phyloP scores from a whole-genome alignment of 1,140 invertebrate genomes.

The Drosophila sucinea region DNA sequence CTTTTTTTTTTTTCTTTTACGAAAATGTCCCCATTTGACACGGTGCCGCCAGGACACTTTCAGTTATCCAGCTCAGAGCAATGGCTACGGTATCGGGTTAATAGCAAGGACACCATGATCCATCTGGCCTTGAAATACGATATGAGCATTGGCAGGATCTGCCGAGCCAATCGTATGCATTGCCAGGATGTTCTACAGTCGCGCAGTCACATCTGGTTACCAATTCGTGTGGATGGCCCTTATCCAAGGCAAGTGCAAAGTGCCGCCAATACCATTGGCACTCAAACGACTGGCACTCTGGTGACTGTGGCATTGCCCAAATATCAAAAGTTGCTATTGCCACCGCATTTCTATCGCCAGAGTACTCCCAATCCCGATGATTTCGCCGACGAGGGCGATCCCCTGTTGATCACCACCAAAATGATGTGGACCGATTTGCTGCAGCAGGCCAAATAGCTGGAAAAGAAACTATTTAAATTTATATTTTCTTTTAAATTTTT shows the following conservation, averaged over 20 bases:
- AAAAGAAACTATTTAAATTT: no score
- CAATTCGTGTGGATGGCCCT: neutral
- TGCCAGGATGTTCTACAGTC: constrained; percentile 50
- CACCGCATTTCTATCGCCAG: constrained; percentile 47
- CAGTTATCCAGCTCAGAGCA: neutral
- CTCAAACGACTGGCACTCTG: neutral
- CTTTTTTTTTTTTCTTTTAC: neutral
- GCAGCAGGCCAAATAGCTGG: neutral
- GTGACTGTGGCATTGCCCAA: neutral
- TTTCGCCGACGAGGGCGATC: constrained; percentile 41
- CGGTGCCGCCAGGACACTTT: neutral
- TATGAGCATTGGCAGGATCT: constrained; percentile 46
- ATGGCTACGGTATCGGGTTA: constrained; percentile 39
- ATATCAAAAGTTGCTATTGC: neutral
- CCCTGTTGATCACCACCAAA: constrained; percentile 50
- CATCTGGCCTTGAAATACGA: constrained; percentile 48
- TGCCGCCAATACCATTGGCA: neutral
- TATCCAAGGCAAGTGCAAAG: no score
- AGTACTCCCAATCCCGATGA: constrained; percentile 38
- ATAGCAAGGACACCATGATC: constrained; percentile 39
- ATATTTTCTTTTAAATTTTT: no score
- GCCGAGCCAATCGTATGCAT: constrained; percentile 58
- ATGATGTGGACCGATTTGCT: constrained; percentile 6
- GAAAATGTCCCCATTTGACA: neutral
- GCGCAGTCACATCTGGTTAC: constrained; percentile 48